Conservation (phyloP, 2,797 vertebrate species). For the Arremon brunneinucha region DNA sequence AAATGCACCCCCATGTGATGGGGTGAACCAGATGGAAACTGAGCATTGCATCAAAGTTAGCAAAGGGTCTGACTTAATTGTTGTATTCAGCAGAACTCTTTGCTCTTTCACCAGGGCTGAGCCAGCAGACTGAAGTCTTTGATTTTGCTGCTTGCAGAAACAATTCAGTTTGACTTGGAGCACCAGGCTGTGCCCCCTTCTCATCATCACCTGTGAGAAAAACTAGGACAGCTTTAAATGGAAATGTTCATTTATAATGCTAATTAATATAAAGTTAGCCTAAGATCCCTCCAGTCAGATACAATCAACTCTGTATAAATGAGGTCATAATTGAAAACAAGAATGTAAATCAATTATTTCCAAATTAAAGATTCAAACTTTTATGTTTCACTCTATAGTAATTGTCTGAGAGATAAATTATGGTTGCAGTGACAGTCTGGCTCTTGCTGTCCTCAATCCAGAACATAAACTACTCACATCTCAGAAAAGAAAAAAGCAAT, state of each 20-base stretch:
- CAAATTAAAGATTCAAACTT: background rate
- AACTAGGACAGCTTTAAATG: background rate
- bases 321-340: background rate
- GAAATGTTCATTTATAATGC: background rate
- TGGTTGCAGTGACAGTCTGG: accelerated
- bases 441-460: background rate
- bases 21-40: background rate
- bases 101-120: accelerated
- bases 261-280: background rate
- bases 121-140: background rate
- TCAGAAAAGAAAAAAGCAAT: background rate
- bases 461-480: background rate
- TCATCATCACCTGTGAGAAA: background rate
- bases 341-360: background rate
- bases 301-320: background rate
- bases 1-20: background rate
- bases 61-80: background rate
- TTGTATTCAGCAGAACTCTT: background rate
- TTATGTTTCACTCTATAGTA: background rate
- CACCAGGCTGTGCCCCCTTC: background rate
- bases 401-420: background rate
- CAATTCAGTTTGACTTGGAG: background rate
- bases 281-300: background rate
- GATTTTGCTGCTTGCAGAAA: background rate
- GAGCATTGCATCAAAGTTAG: background rate